Evolutionary conservation across 64 coral and sea anemone species (phyloP), one percentile per base, ranked within the genome.

Genomic region (Montipora foliosa): DNA sequence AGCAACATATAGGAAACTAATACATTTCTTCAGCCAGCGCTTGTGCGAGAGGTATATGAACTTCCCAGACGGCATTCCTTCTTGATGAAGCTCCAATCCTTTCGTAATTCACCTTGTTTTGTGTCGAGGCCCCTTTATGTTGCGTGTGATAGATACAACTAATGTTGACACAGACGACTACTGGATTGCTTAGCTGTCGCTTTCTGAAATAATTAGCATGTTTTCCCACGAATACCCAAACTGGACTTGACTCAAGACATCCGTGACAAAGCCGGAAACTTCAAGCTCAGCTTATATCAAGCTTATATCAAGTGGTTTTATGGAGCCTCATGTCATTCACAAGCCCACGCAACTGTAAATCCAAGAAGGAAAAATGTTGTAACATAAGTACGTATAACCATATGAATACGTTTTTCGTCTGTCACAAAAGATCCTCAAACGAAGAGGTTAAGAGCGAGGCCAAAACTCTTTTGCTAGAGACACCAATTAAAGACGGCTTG

Each of bases 121-220:
- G 44, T 19, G 16, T 48, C 11, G 19, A 50, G 14, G 44, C 0
- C 13, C 17, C n/a, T 68, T 25, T 50, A 86, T 86, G 22, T 70
- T 47, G 46, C 46, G 66, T 22, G 82, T 51, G 12, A 84, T 8
- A 13, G 12, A 68, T 8, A 13, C 44, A 16, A 70, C 62, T 16
- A 70, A 51, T 86, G 62, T 86, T 86, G 19, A 48, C 14, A 14
- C 5, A 86, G 82, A 86, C 82, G 82, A 50, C 82, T 86, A 20
- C 21, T 49, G 80, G 80, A 82, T 82, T 24, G 76, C 58, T 81
- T 59, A 59, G 11, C 80, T 5, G 13, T 55, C 20, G 59, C 81
- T 67, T 48, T 68, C 16, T 84, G 15, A 50, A 5, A 66, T 49
- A 37, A 86, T 86, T 72, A 84, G 25, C 81, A 68, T 84, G 81